Conservation (phyloP, 2,888 invertebrate genomes). For the Drosophila cracens region DNA sequence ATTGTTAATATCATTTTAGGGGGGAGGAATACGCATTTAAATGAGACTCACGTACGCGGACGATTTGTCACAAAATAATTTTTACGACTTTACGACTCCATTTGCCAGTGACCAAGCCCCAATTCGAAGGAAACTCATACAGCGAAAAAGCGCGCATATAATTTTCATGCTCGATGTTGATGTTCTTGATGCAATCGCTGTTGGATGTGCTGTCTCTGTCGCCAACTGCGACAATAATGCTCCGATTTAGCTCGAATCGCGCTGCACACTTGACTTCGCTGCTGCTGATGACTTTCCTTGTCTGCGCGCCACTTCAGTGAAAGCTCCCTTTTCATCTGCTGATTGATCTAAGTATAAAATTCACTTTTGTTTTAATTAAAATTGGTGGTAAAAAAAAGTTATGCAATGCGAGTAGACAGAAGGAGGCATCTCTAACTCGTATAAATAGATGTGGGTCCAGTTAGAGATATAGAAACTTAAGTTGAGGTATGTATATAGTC, state of each 20-base stretch:
- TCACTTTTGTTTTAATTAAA: background rate
- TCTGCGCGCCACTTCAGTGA: slow-evolving; percentile 29
- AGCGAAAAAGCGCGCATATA: slow-evolving; percentile 47
- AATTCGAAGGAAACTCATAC: slow-evolving; percentile 21
- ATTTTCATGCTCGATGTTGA: slow-evolving; percentile 43
- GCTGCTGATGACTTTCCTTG: slow-evolving; percentile 32
- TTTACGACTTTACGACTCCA: slow-evolving; percentile 84
- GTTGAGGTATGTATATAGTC: background rate
- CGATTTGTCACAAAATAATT: slow-evolving; percentile 85
- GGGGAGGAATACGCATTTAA: slow-evolving; percentile 75
- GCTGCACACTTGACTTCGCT: slow-evolving; percentile 39
- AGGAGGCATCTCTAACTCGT: background rate
- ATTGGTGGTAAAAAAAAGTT: background rate
- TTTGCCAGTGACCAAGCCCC: slow-evolving; percentile 65
- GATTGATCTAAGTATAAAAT: background rate
- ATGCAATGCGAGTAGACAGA: background rate
- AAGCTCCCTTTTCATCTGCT: slow-evolving; percentile 9
- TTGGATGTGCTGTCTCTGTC: slow-evolving; percentile 27
- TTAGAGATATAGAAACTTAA: background rate
- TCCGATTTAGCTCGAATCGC: slow-evolving; percentile 59
- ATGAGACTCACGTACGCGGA: slow-evolving; percentile 84
- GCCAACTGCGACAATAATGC: slow-evolving; percentile 66
- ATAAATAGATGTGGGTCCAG: background rate
- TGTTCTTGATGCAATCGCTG: slow-evolving; percentile 13
- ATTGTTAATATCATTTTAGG: slow-evolving; percentile 78